Evolutionary conservation across 2,797 vertebrate species (phyloP), one percentile per base, ranked within the genome.

Genomic region (Enteromius mattozi): DNA sequence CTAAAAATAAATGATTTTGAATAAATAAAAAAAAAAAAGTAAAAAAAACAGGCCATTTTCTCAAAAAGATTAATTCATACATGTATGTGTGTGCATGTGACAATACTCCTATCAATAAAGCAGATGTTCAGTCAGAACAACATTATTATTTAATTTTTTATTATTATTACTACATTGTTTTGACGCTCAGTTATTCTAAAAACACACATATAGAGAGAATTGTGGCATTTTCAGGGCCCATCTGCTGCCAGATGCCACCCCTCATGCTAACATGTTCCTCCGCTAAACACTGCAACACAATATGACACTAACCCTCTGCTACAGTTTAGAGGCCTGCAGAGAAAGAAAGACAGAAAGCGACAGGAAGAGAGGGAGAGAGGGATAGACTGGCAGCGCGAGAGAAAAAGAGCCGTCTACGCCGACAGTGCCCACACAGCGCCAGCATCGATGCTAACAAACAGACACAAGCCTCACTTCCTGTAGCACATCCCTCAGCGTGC

Each of bases 401-500:
- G 37, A 75, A 69, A 78, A 13, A 49, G 74, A 77, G 33, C 47
- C 63, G 47, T 75, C 77, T 63, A 85, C 74, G 79, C 80, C 59
- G 71, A 70, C 76, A 86, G 77, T 74, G 86, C 86, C 82, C 72
- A 86, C 83, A 87, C 77, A 82, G 86, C 49, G 33, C 66, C 68
- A 81, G 70, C 65, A 82, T 84, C 80, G 65, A 78, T 68, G 72
- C 81, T 51, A 86, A 81, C 49, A 75, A 87, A 89, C 59, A 69
- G 45, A 86, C 54, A 14, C n/a, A 27, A 71, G 81, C 59, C 59
- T 87, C 90, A 56, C 91, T 90, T 86, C 90, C 92, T 88, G 85
- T 86, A 90, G 89, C 92, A 92, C 85, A 92, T 92, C 89, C 89
- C 63, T 80, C 54, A 84, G 56, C 85, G 76, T 81, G 79, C 88